These are phyloP conservation scores for Heteronetta atricapilla DNA, from an alignment of 2,113 vertebrate species.

Conservation along the genomic window DNA sequence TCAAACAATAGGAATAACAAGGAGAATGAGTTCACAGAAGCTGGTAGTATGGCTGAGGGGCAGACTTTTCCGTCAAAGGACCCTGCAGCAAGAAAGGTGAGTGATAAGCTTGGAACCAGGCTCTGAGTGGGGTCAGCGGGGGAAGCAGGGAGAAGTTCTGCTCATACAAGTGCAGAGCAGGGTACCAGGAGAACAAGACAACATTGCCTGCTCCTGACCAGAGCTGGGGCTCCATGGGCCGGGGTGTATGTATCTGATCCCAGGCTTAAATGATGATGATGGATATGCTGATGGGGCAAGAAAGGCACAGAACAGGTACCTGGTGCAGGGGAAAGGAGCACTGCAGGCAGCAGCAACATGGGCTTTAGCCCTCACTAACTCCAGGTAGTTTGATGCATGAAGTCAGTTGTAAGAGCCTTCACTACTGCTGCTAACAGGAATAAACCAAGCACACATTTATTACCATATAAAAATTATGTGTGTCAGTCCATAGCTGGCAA, in stretches of 20 bases:
- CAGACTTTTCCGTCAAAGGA: conserved; percentile 63
- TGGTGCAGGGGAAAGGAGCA: background rate
- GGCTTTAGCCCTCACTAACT: background rate
- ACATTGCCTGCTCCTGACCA: accelerated
- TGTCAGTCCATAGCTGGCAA: background rate
- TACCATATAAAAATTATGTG: background rate
- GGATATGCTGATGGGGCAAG: background rate
- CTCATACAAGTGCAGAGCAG: background rate
- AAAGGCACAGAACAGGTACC: background rate
- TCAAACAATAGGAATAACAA: conserved; percentile 77
- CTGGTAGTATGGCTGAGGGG: conserved; percentile 56
- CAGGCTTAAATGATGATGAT: background rate
- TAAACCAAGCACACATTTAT: background rate
- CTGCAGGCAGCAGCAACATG: background rate
- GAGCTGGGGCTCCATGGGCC: background rate
- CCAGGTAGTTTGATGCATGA: background rate
- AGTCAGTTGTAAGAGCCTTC: background rate
- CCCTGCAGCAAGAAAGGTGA: conserved; percentile 73
- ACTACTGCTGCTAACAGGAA: background rate
- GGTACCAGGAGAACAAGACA: background rate
- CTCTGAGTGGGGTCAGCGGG: background rate
- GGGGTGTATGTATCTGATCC: background rate
- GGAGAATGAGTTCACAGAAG: conserved; percentile 76
- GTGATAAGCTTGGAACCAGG: conserved; percentile 1
- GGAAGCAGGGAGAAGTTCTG: background rate